phyloP scores from a whole-genome alignment of 2,888 invertebrate species.

The Thysanoteuthis rhombus region DNA sequence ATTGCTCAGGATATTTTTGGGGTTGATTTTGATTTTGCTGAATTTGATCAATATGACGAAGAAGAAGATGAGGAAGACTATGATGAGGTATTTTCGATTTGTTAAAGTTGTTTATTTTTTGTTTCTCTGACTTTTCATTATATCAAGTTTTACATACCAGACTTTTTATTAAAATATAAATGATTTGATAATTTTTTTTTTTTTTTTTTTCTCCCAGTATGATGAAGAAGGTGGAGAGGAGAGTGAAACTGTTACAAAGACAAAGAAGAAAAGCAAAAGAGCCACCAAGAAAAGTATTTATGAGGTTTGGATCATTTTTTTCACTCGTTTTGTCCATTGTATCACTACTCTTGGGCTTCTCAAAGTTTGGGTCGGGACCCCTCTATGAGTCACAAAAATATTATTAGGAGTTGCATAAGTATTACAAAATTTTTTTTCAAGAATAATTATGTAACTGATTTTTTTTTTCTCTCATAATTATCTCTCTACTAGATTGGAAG shows the following conservation, averaged over 20 bases:
- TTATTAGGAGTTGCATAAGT: too few species aligned
- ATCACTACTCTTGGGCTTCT: not conserved
- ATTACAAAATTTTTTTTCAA: too few species aligned
- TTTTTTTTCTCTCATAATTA: too few species aligned
- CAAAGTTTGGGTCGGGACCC: too few species aligned
- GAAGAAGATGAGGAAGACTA: conserved; percentile 63
- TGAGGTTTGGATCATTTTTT: conserved; percentile 54
- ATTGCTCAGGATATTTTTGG: conserved; percentile 99
- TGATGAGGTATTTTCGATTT: conserved; percentile 55
- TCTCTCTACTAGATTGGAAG: too few species aligned
- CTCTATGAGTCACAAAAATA: too few species aligned
- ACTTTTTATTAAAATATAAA: not conserved
- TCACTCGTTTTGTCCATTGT: not conserved
- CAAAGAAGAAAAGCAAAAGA: conserved; percentile 55
- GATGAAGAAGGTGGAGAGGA: conserved; percentile 56
- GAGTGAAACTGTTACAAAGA: conserved; percentile 46
- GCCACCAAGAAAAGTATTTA: conserved; percentile 64
- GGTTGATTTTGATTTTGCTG: conserved; percentile 85
- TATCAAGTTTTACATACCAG: not conserved
- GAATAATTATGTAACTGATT: too few species aligned
- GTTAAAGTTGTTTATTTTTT: too few species aligned
- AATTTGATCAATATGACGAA: conserved; percentile 68
- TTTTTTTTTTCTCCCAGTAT: conserved; percentile 38
- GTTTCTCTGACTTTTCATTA: too few species aligned
- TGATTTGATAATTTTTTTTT: not conserved